A percentile compares a stretch with the other conserved stretches of the same genome.
These are phyloP conservation scores for Sorex maritimensis DNA, from an alignment of 2,797 vertebrate species.

Conservation along the genomic window DNA sequence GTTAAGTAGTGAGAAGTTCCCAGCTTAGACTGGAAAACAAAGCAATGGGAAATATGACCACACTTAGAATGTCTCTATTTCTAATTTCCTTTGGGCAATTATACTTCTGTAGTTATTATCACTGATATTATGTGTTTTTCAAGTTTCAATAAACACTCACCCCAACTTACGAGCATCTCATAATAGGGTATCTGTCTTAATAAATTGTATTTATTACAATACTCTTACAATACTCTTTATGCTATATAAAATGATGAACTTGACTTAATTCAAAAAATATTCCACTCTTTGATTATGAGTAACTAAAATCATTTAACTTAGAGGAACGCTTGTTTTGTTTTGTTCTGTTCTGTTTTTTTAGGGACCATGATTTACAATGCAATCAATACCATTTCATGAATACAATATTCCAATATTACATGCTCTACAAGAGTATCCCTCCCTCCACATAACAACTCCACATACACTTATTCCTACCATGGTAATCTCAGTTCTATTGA, in stretches of 20 bases:
- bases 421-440: too few species aligned
- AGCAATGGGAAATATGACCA: background rate
- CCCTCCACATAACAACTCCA: too few species aligned
- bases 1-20: background rate
- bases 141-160: background rate
- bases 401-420: too few species aligned
- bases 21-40: background rate
- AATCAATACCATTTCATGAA: too few species aligned
- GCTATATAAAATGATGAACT: conserved; percentile 27
- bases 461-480: too few species aligned
- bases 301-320: background rate
- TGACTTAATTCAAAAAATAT: background rate
- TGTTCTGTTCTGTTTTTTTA: too few species aligned
- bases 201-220: conserved; percentile 47
- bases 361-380: too few species aligned
- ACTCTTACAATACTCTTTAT: background rate
- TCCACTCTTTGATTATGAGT: background rate
- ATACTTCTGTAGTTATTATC: background rate
- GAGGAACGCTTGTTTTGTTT: too few species aligned
- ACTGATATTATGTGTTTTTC: background rate
- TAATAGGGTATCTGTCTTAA: background rate
- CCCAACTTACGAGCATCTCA: background rate
- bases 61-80: background rate
- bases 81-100: conserved; percentile 23
- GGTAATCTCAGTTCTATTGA: too few species aligned